Percentiles rank a stretch among this genome's conserved stretches.
Conservation (phyloP, 1,140 invertebrate species). For the Penaeus vannamei region DNA sequence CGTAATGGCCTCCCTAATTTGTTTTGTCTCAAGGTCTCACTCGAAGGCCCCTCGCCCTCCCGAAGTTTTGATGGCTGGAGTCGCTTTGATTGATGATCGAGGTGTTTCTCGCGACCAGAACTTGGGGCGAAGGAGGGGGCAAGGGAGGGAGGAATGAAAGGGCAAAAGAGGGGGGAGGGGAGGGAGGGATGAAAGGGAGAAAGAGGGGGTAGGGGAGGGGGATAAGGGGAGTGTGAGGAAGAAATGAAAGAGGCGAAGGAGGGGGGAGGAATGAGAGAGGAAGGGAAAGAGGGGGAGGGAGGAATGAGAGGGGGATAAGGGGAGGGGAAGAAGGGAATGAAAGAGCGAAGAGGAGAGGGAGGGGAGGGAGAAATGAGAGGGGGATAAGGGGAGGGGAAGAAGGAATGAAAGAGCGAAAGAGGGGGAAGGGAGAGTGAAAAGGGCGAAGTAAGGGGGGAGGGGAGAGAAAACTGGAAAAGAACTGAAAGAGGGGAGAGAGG, state of each 20-base stretch:
- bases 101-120: slow-evolving; percentile 23
- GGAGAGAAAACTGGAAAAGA: too few species aligned
- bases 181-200: background rate
- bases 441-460: too few species aligned
- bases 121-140: background rate
- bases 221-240: background rate
- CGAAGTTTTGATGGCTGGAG: slow-evolving; percentile 42
- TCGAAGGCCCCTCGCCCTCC: background rate
- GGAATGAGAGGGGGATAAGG: too few species aligned
- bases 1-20: slow-evolving; percentile 20
- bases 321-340: background rate
- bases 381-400: too few species aligned
- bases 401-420: too few species aligned
- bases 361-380: too few species aligned
- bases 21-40: slow-evolving; percentile 13
- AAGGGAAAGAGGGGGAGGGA: background rate
- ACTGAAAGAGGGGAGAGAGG: too few species aligned
- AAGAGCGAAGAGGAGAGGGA: too few species aligned
- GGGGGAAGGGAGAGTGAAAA: too few species aligned
- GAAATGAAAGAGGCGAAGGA: background rate
- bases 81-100: slow-evolving; percentile 53
- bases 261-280: background rate
- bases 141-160: background rate
- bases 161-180: background rate
- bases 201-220: background rate